These are phyloP conservation scores for Pristionchus entomophagus DNA, from an alignment of 2,888 invertebrate species.

Conservation along the genomic window DNA sequence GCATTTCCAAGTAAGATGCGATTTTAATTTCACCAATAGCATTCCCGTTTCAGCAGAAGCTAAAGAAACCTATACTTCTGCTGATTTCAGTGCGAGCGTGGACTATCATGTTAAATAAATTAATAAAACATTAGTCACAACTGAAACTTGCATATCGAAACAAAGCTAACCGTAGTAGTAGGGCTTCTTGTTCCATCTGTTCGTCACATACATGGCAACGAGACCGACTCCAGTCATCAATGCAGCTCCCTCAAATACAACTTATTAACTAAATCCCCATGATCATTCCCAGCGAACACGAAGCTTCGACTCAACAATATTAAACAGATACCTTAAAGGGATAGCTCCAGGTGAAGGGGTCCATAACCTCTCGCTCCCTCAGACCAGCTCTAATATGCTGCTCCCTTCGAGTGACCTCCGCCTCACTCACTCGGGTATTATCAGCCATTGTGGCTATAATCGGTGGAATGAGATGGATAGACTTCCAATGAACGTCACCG, in stretches of 20 bases:
- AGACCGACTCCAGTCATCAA: conserved; percentile 60
- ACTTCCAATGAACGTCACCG: background rate
- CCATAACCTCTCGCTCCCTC: conserved; percentile 58
- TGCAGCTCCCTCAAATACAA: conserved; percentile 55
- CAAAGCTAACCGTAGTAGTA: conserved; percentile 70
- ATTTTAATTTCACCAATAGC: too few species aligned
- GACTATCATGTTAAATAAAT: too few species aligned
- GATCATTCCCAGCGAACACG: too few species aligned
- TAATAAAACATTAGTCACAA: too few species aligned
- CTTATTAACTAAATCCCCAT: background rate
- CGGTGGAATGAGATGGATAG: background rate
- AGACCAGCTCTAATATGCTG: conserved; percentile 62
- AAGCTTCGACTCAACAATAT: background rate
- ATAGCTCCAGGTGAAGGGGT: conserved; percentile 74
- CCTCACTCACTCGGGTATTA: conserved; percentile 66
- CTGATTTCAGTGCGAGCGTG: too few species aligned
- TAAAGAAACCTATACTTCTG: too few species aligned
- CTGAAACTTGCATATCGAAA: too few species aligned
- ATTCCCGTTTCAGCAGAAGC: too few species aligned
- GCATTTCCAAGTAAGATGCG: too few species aligned
- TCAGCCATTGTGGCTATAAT: conserved; percentile 63
- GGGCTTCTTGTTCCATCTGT: conserved; percentile 71
- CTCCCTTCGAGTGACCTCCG: conserved; percentile 68
- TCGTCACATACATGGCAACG: conserved; percentile 58
- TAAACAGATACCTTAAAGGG: conserved; percentile 63